Evolutionary conservation across 2,888 invertebrate genomes (phyloP), one percentile per base, ranked within the genome.

Genomic region (Tromatobia lineatoria): DNA sequence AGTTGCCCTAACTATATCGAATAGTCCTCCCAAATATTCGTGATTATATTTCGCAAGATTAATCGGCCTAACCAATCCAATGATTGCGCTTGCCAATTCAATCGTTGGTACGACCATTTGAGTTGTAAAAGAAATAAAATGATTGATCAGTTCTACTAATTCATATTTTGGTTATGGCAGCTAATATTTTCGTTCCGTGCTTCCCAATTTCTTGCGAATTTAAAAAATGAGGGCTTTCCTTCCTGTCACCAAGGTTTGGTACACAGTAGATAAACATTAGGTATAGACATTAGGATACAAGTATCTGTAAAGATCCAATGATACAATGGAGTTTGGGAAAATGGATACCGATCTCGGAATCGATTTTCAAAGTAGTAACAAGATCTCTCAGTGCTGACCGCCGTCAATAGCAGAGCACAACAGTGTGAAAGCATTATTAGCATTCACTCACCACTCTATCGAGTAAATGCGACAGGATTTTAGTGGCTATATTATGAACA

Each of bases 331-430:
- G 7, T 13, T 45, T 73, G 45, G 20, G 15, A 70, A 52, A 64
- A 38, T 64, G 61, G 69, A 82, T 74, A 77, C 77, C 83, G 81
- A 84, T 77, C 69, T 73, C 18, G 66, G 77, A 84, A 81, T 81
- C 83, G 83, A 81, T 84, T 84, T 80, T 81, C 69, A 54, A 83
- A 73, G 61, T 42, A 42, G 80, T 80, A 81, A 84, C 80, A 77
- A 57, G 80, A 81, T 81, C 73, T 74, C 47, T 25, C 18, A 45
- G 47, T 52, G 73, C 59, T 80, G 83, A 78, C 71, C 52, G 75
- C 61, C 70, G 64, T 79, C 83, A 59, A 76, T 77, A 66, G 61
- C 3, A 15, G 45, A 59, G 67, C 50, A 34, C 71, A n/a, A 47
- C 8, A 29, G 61, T 11, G 38, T 18, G 42, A 47, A 29, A 45